Evolutionary conservation across 2,113 vertebrate genomes (phyloP), one percentile per base, ranked within the genome.

Genomic region (Malurus alboscapulatus): DNA sequence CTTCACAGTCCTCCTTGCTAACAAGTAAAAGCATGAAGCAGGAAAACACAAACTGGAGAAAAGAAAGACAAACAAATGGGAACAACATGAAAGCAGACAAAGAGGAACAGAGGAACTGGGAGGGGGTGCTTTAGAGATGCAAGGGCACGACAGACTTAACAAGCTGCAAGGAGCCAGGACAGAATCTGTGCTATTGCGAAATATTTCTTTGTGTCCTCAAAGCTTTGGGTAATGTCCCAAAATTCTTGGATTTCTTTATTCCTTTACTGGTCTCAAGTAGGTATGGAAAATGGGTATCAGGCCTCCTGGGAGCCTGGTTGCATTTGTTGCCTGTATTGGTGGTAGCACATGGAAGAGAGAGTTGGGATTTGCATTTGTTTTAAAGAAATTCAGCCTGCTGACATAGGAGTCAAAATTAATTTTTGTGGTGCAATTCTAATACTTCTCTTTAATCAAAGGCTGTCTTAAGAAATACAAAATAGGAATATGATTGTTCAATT

Each of bases 211-310:
- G 18, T 67, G 11, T 7, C 11, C 21, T 66, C 19, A 66, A 38
- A 62, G 29, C 8, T 67, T 47, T 17, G 8, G 7, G 8, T 74
- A 78, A 36, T 1, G 0, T 15, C 29, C 17, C 32, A 3, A 75
- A 79, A 69, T 53, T 14, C 26, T 26, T 1, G 16, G 16, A 47
- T n/a, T 68, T 91, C 17, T 79, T 74, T 67, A 59, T 62, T 74
- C 3, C 11, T 53, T 3, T 45, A 5, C 14, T 30, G 13, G 5
- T 63, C 6, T 55, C 0, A 8, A 27, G 20, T 32, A 45, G 8
- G 2, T 42, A 17, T 40, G 5, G 57, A 84, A 90, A 84, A 71
- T 2, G 2, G 19, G 17, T 12, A n/a, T 14, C 14, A 19, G 48
- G 20, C 5, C 3, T 59, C 8, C 36, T 78, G 17, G 20, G 57